Evolutionary conservation across 2,113 vertebrate species (phyloP).

Genomic region (Pelecanus crispus): DNA sequence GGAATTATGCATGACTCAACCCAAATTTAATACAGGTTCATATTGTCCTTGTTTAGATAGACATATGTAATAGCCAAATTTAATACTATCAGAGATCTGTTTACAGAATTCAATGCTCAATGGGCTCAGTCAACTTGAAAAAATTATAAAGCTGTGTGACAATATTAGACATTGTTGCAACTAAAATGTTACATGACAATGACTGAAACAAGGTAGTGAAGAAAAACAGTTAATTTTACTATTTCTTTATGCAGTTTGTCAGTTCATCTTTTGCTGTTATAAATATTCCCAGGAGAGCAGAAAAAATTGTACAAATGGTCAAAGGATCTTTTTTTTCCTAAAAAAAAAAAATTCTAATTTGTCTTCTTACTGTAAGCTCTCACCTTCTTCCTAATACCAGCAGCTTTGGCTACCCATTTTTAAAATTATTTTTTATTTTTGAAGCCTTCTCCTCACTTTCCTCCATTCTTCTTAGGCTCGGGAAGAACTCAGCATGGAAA

Average conservation of each 20-base stretch:
- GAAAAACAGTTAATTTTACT: conserved; percentile 8
- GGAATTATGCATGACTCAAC: neutral
- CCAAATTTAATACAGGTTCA: conserved; percentile 4
- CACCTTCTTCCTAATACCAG: neutral
- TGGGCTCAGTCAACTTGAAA: neutral
- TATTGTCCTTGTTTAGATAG: conserved; percentile 17
- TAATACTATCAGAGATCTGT: neutral
- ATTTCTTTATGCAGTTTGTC: neutral
- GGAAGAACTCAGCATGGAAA: neutral
- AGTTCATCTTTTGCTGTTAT: neutral
- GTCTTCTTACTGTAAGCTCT: neutral
- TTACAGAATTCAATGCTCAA: neutral
- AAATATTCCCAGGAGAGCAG: neutral
- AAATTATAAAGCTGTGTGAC: neutral
- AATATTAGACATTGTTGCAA: neutral
- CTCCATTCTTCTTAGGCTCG: neutral
- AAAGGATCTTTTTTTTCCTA: neutral
- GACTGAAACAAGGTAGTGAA: neutral
- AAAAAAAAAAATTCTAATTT: neutral
- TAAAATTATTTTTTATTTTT: neutral
- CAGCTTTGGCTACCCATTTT: neutral
- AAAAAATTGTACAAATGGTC: neutral
- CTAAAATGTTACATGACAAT: neutral
- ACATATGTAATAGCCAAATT: conserved; percentile 1
- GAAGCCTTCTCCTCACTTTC: neutral